These are phyloP conservation scores for Tupaia chinensis DNA, from an alignment of 2,113 vertebrate genomes.

Conservation along the genomic window DNA sequence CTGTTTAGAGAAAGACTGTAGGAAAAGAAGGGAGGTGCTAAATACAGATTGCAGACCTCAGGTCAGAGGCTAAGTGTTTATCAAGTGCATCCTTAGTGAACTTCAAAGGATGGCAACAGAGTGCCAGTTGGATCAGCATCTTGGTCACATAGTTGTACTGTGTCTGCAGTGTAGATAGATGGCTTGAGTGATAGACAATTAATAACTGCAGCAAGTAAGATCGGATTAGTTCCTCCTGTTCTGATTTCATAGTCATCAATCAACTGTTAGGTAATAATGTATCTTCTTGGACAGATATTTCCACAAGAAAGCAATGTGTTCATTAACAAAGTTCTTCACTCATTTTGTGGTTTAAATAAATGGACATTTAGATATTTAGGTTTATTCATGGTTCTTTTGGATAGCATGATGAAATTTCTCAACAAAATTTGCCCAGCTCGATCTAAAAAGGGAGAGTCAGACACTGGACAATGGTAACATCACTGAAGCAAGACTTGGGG, in stretches of 20 bases:
- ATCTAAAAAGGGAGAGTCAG: background rate
- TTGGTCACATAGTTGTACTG: background rate
- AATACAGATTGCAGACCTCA: rapidly evolving
- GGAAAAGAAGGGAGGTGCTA: background rate
- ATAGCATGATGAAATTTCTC: background rate
- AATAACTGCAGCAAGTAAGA: background rate
- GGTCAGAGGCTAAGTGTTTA: background rate
- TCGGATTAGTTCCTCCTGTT: background rate
- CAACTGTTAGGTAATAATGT: background rate
- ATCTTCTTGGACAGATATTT: background rate
- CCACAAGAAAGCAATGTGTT: background rate
- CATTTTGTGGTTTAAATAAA: background rate
- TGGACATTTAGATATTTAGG: background rate
- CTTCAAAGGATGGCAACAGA: background rate
- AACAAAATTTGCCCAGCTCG: background rate
- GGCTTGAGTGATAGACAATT: background rate
- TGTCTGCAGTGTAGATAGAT: background rate
- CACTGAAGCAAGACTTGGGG: background rate
- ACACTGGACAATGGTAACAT: background rate
- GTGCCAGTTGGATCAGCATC: background rate
- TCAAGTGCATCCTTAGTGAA: background rate
- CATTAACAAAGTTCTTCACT: background rate
- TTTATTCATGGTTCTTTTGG: background rate
- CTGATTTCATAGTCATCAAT: background rate
- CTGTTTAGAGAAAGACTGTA: background rate